Base-by-base conservation (phyloP, 2,797 vertebrate genomes). In the Chanos chanos region DNA sequence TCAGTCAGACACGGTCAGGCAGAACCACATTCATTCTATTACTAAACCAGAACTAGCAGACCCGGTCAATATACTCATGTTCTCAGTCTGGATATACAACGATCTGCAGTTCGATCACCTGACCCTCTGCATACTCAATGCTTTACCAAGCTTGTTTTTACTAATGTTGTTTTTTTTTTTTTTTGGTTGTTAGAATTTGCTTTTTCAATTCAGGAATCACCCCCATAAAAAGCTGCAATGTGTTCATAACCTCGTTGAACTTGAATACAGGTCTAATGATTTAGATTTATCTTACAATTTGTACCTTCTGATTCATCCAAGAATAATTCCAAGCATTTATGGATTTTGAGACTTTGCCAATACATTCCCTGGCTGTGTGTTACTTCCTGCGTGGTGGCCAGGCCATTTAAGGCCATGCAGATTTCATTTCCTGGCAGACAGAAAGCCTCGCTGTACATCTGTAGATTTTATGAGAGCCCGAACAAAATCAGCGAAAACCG, bases 11-110 rank as follows among this genome's bases (percentile, higher is more conserved):
- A 68, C 55, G 64, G 61, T 54, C 31, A 41, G 70, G 66, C 62
- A 66, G 50, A 72, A 69, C 69, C 63, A 58, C 57, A 56, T 62
- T 56, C 66, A 66, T 66, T 61, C 61, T 59, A 48, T 69, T 63
- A 49, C 52, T 30, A 33, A 53, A 25, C 49, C 51, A 22, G 43
- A 40, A 44, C 36, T 58, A 62, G 24, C 63, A 53, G 44, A 55
- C 63, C 15, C 16, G 59, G 75, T 75, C 73, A 30, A 75, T 75
- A 67, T 41, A 34, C 40, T 72, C 21, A 52, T 57, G 27, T 61
- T 67, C 37, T 41, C 47, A 39, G 59, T 48, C 62, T 53, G 57
- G 4, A 40, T 19, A 47, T 16, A 7, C 47, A 61, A 13, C 5
- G 50, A 41, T 51, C 34, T 39, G 36, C 36, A 30, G 36, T 50